Evolutionary conservation across 1,140 invertebrate species (phyloP), one percentile per base, ranked within the genome.

Genomic region (Hylaeus volcanicus): DNA sequence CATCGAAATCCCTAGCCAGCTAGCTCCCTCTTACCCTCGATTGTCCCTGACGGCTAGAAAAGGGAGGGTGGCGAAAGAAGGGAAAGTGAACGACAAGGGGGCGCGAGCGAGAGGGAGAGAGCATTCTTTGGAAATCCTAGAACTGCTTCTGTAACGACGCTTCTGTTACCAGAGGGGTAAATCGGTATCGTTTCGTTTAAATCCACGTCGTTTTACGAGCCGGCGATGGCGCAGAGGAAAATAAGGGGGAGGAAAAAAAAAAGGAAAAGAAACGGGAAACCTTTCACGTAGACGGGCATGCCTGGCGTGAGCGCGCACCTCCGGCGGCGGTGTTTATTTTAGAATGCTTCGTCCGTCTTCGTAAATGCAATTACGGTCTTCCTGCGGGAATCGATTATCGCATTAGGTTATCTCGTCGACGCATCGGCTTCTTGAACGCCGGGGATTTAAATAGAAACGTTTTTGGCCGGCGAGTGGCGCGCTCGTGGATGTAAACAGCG

Each of bases 141-240:
- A 82, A 63, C 63, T 82, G 75, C 79, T 76, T 74, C 64, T 63
- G 60, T 65, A 71, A 63, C 76, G 51, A 41, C 76, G 79, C 48
- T 74, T 75, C 81, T 79, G 63, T 82, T 79, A 74, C 73, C 73
- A 56, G 81, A 45, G 69, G 80, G 80, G 61, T 79, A 82, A 82
- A 82, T 79, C 81, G 76, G 81, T 79, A 82, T 82, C 70, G 81
- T 80, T 83, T 80, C 81, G 64, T 79, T 80, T 83, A 83, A 83
- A 83, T 80, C 63, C 81, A 74, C 77, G 71, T 65, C 81, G 81
- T 80, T 83, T 83, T 83, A 83, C 77, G 81, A 83, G 77, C 64
- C 51, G 64, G 26, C 56, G 65, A 65, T 26, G 70, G 26, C 14
- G 64, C 37, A 64, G n/a, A 68, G 37, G 55, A 45, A 74, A 60